These are phyloP conservation scores for Cotesia congregata DNA, from an alignment of 2,888 invertebrate genomes.

Conservation along the genomic window DNA sequence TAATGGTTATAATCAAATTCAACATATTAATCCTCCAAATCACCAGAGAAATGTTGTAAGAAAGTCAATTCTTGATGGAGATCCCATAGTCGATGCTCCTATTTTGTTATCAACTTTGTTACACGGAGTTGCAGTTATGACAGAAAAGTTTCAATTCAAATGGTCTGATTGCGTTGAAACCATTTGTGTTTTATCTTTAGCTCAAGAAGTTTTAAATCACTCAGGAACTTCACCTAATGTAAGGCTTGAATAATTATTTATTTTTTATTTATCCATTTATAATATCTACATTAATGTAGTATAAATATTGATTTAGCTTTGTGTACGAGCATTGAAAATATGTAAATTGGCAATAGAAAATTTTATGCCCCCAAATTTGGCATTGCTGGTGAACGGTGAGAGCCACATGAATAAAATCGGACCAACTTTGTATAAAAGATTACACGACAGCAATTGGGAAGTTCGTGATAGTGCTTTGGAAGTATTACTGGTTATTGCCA, in stretches of 20 bases:
- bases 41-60: conserved; percentile 49
- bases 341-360: conserved; percentile 80
- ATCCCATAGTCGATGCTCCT: conserved; percentile 70
- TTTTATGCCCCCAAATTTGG: conserved; percentile 84
- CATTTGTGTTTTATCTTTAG: conserved; percentile 75
- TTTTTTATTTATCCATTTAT: conserved; percentile 10
- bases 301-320: conserved; percentile 72
- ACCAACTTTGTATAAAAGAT: conserved; percentile 77
- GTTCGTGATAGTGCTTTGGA: conserved; percentile 84
- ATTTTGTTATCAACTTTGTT: conserved; percentile 77
- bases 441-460: conserved; percentile 84
- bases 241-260: conserved; percentile 34
- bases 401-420: conserved; percentile 77
- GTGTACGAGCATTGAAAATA: conserved; percentile 80
- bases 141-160: conserved; percentile 79
- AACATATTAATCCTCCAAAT: conserved; percentile 31
- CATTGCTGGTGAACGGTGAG: conserved; percentile 78
- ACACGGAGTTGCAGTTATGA: conserved; percentile 76
- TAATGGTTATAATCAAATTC: neutral
- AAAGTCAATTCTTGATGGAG: conserved; percentile 61
- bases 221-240: conserved; percentile 73
- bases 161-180: conserved; percentile 87
- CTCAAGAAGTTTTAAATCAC: conserved; percentile 73
- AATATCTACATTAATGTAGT: neutral
- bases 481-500: conserved; percentile 78